Evolutionary conservation across 2,113 vertebrate species (phyloP).

Genomic region (Synodontis membranacea): DNA sequence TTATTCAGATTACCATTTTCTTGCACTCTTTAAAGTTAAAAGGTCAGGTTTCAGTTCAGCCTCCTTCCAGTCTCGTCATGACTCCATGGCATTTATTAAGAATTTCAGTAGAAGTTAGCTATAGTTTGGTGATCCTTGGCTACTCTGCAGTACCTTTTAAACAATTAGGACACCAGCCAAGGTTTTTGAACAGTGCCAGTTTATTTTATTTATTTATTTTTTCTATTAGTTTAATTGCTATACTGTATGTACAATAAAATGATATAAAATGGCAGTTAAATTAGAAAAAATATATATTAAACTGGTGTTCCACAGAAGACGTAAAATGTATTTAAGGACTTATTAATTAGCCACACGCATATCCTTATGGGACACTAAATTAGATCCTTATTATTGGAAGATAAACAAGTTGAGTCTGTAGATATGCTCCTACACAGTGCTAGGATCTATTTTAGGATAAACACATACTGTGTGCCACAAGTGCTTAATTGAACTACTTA

Average conservation of each 20-base stretch:
- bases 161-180: background rate
- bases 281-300: background rate
- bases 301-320: background rate
- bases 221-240: background rate
- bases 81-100: background rate
- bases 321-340: background rate
- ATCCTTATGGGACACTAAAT: background rate
- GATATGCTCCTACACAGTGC: background rate
- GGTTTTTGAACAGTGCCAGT: background rate
- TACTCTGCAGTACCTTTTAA: background rate
- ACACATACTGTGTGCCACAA: background rate
- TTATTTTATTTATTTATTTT: background rate
- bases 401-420: background rate
- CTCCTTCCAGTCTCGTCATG: background rate
- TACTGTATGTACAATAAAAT: background rate
- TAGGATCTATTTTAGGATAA: background rate
- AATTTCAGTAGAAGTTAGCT: background rate
- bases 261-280: background rate
- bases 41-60: background rate
- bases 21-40: background rate
- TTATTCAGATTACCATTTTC: background rate
- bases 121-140: background rate
- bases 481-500: background rate
- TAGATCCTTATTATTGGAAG: background rate
- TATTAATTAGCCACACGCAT: background rate